Percentiles rank a stretch among this genome's conserved stretches.
These are phyloP conservation scores for Cryptophagus acutangulus DNA, from an alignment of 2,888 invertebrate genomes.

Conservation along the genomic window DNA sequence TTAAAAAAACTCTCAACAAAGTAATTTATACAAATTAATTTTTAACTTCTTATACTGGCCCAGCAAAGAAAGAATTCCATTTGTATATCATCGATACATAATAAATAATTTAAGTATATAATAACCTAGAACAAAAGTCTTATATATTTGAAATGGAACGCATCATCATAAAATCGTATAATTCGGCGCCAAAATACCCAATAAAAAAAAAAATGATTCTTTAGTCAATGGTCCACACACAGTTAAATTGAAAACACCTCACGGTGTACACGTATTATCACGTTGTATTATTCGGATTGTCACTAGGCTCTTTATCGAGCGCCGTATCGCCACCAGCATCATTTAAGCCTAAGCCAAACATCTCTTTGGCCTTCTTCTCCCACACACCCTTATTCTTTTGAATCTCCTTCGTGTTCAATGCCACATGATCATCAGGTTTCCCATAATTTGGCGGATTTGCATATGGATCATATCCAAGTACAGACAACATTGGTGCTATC, in stretches of 20 bases:
- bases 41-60: no score
- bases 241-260: slow-evolving; percentile 33
- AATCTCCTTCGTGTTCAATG: slow-evolving; percentile 56
- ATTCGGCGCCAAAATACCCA: no score
- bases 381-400: slow-evolving; percentile 43
- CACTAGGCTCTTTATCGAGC: slow-evolving; percentile 43
- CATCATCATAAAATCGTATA: no score
- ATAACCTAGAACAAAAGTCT: no score
- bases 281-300: slow-evolving; percentile 40
- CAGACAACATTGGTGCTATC: slow-evolving; percentile 90
- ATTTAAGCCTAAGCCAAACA: slow-evolving; percentile 40
- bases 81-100: no score
- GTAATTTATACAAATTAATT: no score
- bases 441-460: slow-evolving; percentile 96
- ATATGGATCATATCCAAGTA: slow-evolving; percentile 91
- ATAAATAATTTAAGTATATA: no score
- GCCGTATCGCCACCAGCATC: slow-evolving; percentile 34
- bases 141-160: no score
- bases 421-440: slow-evolving; percentile 70
- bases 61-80: no score
- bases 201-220: slow-evolving; percentile 2
- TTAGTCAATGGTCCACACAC: slow-evolving; percentile 30
- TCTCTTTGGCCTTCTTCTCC: slow-evolving; percentile 47
- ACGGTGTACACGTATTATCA: slow-evolving; percentile 37
- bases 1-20: no score